A percentile compares a stretch with the other conserved stretches of the same genome.
Evolutionary conservation across 2,888 invertebrate genomes (phyloP).

Genomic region (Drosophila diplacantha): DNA sequence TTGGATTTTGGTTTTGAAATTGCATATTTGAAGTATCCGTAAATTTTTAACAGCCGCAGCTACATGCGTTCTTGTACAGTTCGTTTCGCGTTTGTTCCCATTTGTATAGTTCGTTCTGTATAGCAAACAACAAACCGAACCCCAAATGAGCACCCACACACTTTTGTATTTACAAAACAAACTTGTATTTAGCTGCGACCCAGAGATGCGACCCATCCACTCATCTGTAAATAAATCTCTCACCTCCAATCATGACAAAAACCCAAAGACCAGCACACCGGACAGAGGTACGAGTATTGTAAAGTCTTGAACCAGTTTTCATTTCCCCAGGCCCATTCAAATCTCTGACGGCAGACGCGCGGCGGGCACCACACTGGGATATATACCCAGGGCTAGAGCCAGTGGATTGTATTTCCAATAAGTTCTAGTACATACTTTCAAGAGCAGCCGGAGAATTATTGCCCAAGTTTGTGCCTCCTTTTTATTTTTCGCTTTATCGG

Average conservation of each 20-base stretch:
- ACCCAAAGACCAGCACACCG: constrained; percentile 22
- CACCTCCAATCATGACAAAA: constrained; percentile 57
- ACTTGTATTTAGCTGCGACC: constrained; percentile 46
- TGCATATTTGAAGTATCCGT: constrained; percentile 57
- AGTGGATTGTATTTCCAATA: constrained; percentile 35
- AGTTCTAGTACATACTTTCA: constrained; percentile 21
- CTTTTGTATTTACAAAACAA: constrained; percentile 47
- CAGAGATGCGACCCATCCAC: constrained; percentile 42
- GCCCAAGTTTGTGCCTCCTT: constrained; percentile 23
- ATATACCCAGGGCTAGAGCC: constrained; percentile 4
- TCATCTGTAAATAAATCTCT: constrained; percentile 68
- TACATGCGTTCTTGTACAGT: constrained; percentile 55
- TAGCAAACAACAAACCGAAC: constrained; percentile 38
- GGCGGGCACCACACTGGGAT: constrained; percentile 8
- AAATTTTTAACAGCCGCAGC: constrained; percentile 43
- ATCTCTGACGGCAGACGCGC: constrained; percentile 14
- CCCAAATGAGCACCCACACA: constrained; percentile 48
- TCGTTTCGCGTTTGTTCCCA: constrained; percentile 44
- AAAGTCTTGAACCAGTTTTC: constrained; percentile 24
- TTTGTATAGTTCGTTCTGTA: constrained; percentile 45
- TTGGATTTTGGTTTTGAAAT: constrained; percentile 55
- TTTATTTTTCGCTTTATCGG: constrained; percentile 29
- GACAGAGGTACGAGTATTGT: constrained; percentile 15
- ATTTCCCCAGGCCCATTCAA: constrained; percentile 23
- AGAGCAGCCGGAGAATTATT: constrained; percentile 31